Percentiles rank a stretch among this genome's conserved stretches.
phyloP scores from a whole-genome alignment of 2,797 vertebrate species.

The Microctenopoma stevenorrisi region DNA sequence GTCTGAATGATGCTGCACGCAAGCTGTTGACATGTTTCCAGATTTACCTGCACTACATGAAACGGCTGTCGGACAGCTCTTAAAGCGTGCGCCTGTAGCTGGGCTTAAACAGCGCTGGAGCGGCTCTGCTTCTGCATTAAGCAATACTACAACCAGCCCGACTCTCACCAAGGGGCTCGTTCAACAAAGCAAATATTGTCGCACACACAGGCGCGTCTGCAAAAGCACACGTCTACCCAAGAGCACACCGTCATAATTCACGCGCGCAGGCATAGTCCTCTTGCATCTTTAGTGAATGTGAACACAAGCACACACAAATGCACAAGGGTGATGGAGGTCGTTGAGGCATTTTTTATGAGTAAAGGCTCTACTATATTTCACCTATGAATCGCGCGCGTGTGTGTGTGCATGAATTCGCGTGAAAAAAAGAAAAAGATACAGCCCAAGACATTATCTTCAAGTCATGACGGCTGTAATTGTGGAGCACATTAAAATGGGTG shows the following conservation, averaged over 20 bases:
- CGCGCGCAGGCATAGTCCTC: constrained; percentile 42
- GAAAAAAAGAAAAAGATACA: constrained; percentile 62
- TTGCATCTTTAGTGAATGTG: constrained; percentile 52
- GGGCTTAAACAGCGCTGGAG: constrained; percentile 52
- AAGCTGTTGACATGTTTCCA: neutral
- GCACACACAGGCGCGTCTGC: constrained; percentile 80
- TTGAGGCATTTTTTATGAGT: constrained; percentile 87
- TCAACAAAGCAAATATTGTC: constrained; percentile 89
- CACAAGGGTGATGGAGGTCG: constrained; percentile 75
- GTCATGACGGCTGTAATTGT: constrained; percentile 87
- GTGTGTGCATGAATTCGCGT: constrained; percentile 26
- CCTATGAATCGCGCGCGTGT: constrained; percentile 41
- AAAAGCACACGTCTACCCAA: constrained; percentile 42
- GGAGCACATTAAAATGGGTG: constrained; percentile 86
- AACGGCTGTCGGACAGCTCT: constrained; percentile 31
- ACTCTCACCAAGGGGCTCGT: constrained; percentile 79
- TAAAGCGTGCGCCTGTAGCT: constrained; percentile 48
- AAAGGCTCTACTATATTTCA: constrained; percentile 78
- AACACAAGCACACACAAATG: constrained; percentile 31
- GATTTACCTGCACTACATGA: constrained; percentile 28
- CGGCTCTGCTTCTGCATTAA: constrained; percentile 46
- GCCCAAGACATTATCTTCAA: constrained; percentile 78
- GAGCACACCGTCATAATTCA: constrained; percentile 69
- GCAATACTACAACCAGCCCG: constrained; percentile 56
- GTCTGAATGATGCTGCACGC: neutral